Evolutionary conservation across 2,888 invertebrate genomes (phyloP).

Genomic region (Himalopsyche anomala): DNA sequence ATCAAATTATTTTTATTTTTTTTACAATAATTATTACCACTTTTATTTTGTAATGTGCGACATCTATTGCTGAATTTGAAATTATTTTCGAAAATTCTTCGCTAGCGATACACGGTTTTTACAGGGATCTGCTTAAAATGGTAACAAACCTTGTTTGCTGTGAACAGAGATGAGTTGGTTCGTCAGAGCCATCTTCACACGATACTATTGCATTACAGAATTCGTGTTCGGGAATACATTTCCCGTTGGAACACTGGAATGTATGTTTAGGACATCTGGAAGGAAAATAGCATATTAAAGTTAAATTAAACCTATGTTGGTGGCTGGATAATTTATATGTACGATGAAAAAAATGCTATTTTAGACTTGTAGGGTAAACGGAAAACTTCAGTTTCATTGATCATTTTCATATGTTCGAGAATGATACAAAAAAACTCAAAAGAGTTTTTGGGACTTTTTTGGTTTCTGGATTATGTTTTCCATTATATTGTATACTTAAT

Average conservation of each 20-base stretch:
- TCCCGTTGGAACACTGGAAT: constrained; percentile 90
- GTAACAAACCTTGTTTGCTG: constrained; percentile 75
- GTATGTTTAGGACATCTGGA: constrained; percentile 86
- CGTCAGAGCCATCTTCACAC: constrained; percentile 93
- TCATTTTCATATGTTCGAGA: too few species aligned
- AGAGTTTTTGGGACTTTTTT: neutral
- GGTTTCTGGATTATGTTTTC: neutral
- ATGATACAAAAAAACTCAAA: too few species aligned
- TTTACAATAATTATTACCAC: neutral
- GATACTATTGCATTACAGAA: constrained; percentile 93
- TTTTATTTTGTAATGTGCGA: neutral
- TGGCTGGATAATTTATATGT: neutral
- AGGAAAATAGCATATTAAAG: constrained; percentile 57
- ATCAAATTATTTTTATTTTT: neutral
- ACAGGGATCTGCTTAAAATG: constrained; percentile 37
- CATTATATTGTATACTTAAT: too few species aligned
- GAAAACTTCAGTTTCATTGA: too few species aligned
- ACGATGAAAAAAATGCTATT: neutral
- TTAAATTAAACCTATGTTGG: neutral
- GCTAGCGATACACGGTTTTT: neutral
- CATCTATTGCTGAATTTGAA: neutral
- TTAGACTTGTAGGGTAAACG: neutral
- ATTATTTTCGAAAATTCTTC: too few species aligned
- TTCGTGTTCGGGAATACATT: constrained; percentile 92
- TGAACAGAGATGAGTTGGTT: constrained; percentile 87